Base-by-base conservation (phyloP, 2,797 vertebrate species). In the Adrianichthys oophorus region DNA sequence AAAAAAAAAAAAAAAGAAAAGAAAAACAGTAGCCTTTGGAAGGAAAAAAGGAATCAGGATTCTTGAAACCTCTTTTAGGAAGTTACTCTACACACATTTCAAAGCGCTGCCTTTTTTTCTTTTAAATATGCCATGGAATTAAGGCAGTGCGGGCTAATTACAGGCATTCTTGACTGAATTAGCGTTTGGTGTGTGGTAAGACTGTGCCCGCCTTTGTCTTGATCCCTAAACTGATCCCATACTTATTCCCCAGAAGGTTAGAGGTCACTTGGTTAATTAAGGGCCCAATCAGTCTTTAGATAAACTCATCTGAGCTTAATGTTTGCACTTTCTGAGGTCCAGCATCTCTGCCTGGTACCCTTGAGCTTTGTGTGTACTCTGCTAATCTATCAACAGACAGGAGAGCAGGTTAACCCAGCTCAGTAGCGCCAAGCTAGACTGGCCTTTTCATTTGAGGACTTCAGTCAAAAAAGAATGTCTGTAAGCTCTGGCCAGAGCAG, bases 141-240 rank as follows among this genome's bases (percentile, higher is more conserved):
- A 95, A 94, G 93, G 92, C 89, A 85, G 90, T 78, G 87, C 84
- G 65, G 89, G 90, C 94, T 97, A 96, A 97, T 98, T 95, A 95
- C 76, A 87, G 92, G 89, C 94, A 98, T 98, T 98, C 95, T 94
- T 95, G 85, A 87, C 93, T 96, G 95, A 95, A 98, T 98, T 97
- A 97, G 93, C 86, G 91, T 93, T 91, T 74, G 80, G 93, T 94
- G 94, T 95, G 94, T 94, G 94, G 93, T 93, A 95, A 96, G 93
- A 92, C 93, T 92, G 86, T 79, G 78, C 90, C 90, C 88, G 89
- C 89, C 91, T 93, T 92, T 88, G 84, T 94, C 93, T 93, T 94
- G 92, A 95, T 94, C 94, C 94, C 92, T 91, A 93, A 93, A 94
- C 94, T 94, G 94, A 95, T 95, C 95, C 93, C 86, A 71, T 94